Evolutionary conservation across 1,140 invertebrate species (phyloP).

Genomic region (Harpegnathos saltator): DNA sequence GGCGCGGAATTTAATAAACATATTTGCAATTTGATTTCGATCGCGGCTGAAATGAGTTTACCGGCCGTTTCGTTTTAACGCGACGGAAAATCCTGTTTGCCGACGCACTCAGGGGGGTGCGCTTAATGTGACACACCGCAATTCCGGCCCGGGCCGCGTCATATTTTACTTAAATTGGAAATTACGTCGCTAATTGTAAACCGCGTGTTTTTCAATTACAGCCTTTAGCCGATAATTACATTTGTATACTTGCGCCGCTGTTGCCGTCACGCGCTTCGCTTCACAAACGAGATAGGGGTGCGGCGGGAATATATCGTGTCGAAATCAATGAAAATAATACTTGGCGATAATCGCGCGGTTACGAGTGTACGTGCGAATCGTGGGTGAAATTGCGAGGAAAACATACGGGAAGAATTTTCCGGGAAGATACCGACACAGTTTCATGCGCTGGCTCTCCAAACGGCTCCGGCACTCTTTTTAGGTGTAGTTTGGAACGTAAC

Average conservation of each 20-base stretch:
- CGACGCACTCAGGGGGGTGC: slow-evolving; percentile 26
- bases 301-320: not conserved
- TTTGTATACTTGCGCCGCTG: slow-evolving; percentile 33
- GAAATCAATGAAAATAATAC: not conserved
- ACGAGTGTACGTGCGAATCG: not conserved
- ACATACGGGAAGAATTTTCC: no score
- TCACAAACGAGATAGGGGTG: not conserved
- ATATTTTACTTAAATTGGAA: slow-evolving; percentile 51
- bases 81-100: slow-evolving; percentile 49
- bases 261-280: slow-evolving; percentile 1
- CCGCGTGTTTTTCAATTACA: slow-evolving; percentile 34
- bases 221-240: slow-evolving; percentile 24
- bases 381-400: not conserved
- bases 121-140: slow-evolving; percentile 32
- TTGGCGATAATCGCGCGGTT: not conserved
- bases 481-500: no score
- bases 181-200: slow-evolving; percentile 49
- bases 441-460: no score
- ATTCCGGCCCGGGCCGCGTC: slow-evolving; percentile 11
- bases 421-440: no score
- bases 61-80: slow-evolving; percentile 37
- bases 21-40: slow-evolving; percentile 51
- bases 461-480: no score
- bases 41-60: slow-evolving; percentile 44
- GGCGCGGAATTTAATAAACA: slow-evolving; percentile 32